Evolutionary conservation across 2,797 vertebrate species (phyloP).

Genomic region (Microctenopoma steveboyesi): DNA sequence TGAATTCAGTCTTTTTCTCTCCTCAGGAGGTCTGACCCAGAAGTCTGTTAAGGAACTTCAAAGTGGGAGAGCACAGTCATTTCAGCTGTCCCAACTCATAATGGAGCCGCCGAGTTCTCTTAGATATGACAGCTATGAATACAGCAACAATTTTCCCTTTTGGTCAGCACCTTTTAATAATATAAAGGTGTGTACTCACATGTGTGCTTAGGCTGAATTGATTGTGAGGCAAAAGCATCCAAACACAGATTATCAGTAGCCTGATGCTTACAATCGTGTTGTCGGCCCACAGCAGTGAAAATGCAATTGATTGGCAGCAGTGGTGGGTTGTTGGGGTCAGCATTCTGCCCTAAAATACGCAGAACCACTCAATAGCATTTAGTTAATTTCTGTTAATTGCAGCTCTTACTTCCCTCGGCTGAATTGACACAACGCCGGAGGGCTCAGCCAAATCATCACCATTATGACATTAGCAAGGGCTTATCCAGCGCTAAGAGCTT

Average conservation of each 20-base stretch:
- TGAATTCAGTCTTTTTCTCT: conserved; percentile 73
- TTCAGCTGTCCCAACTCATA: conserved; percentile 55
- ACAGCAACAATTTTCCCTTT: conserved; percentile 5
- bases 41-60: conserved; percentile 74
- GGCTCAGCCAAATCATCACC: conserved; percentile 83
- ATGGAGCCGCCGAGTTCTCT: conserved; percentile 24
- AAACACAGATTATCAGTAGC: conserved; percentile 31
- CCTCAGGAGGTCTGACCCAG: conserved; percentile 77
- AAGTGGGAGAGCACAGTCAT: conserved; percentile 63
- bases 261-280: conserved; percentile 37
- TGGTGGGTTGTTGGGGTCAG: conserved; percentile 58
- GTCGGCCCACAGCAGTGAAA: conserved; percentile 42
- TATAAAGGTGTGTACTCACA: conserved; percentile 5
- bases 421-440: conserved; percentile 79
- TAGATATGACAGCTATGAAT: conserved; percentile 21
- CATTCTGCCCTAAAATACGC: conserved; percentile 60
- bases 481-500: conserved; percentile 84
- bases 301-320: conserved; percentile 66
- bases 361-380: conserved; percentile 72
- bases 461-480: conserved; percentile 85
- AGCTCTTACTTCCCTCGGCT: conserved; percentile 72
- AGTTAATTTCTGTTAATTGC: conserved; percentile 83
- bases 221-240: conserved; percentile 33
- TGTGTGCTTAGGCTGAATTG: conserved; percentile 14
- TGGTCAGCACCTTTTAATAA: conserved; percentile 6